phyloP scores from a whole-genome alignment of 2,113 vertebrate genomes.

The Channa maculata region DNA sequence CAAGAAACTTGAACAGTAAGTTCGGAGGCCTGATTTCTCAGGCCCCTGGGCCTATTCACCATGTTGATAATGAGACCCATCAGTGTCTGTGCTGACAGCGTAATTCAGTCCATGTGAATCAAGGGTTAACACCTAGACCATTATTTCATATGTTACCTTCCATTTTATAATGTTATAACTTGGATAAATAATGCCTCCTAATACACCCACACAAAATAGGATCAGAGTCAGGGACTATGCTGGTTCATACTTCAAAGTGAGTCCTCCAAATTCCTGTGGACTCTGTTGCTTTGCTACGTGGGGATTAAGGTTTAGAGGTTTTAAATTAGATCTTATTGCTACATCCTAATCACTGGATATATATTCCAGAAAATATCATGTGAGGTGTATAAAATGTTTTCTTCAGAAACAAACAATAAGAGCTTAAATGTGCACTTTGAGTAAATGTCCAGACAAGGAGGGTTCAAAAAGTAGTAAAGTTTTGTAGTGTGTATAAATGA shows the following conservation, averaged over 20 bases:
- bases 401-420: constrained; percentile 4
- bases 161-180: neutral
- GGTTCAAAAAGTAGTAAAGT: neutral
- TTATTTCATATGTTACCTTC: neutral
- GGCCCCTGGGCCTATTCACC: too few relatives aligned
- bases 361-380: neutral
- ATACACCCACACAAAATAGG: constrained; percentile 1
- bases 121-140: neutral
- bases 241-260: constrained; percentile 4
- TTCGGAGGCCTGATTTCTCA: too few relatives aligned
- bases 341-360: neutral
- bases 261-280: neutral
- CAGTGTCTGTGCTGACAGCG: too few relatives aligned
- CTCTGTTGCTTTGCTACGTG: constrained; percentile 2
- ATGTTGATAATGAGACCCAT: too few relatives aligned
- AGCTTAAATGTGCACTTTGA: neutral
- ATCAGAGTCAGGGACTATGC: neutral
- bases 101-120: neutral
- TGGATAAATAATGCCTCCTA: constrained; percentile 3
- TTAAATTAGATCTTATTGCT: constrained; percentile 19
- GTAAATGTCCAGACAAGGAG: constrained; percentile 25
- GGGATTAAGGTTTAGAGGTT: constrained; percentile 28
- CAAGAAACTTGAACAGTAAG: too few relatives aligned
- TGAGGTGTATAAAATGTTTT: neutral
- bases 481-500: neutral